These are phyloP conservation scores for Polyommatus icarus DNA, from an alignment of 2,888 invertebrate genomes.

Conservation along the genomic window DNA sequence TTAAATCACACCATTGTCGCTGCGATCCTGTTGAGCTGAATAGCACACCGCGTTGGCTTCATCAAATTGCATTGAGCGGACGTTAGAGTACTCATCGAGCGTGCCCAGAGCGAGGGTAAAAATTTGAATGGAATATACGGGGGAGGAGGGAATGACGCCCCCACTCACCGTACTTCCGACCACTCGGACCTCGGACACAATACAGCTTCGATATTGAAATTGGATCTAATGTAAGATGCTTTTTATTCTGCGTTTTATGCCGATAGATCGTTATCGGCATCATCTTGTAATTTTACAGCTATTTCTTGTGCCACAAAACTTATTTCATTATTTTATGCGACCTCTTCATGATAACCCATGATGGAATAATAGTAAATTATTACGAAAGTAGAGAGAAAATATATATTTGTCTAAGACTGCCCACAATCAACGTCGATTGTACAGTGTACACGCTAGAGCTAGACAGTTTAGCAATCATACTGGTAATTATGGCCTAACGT, in stretches of 20 bases:
- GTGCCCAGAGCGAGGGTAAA: conserved; percentile 69
- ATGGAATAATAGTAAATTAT: neutral
- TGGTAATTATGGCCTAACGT: neutral
- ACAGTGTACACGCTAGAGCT: too few relatives aligned
- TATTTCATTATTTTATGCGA: neutral
- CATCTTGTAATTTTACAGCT: neutral
- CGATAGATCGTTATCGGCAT: neutral
- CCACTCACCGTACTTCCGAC: conserved; percentile 65
- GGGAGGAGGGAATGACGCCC: conserved; percentile 54
- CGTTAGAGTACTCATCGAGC: conserved; percentile 74
- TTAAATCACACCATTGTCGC: conserved; percentile 73
- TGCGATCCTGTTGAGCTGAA: conserved; percentile 70
- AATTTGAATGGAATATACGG: conserved; percentile 77
- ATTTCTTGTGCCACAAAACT: neutral
- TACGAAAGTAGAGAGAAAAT: too few relatives aligned
- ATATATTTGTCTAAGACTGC: too few relatives aligned
- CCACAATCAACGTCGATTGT: too few relatives aligned
- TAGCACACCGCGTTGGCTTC: conserved; percentile 68
- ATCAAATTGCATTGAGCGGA: conserved; percentile 77
- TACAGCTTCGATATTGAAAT: conserved; percentile 71
- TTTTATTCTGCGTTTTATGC: conserved; percentile 30
- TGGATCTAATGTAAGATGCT: conserved; percentile 57
- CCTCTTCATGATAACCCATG: neutral
- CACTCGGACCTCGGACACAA: conserved; percentile 68
- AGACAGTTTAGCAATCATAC: neutral